phyloP scores from a whole-genome alignment of 1,140 invertebrate genomes.

The Habropoda laboriosa region DNA sequence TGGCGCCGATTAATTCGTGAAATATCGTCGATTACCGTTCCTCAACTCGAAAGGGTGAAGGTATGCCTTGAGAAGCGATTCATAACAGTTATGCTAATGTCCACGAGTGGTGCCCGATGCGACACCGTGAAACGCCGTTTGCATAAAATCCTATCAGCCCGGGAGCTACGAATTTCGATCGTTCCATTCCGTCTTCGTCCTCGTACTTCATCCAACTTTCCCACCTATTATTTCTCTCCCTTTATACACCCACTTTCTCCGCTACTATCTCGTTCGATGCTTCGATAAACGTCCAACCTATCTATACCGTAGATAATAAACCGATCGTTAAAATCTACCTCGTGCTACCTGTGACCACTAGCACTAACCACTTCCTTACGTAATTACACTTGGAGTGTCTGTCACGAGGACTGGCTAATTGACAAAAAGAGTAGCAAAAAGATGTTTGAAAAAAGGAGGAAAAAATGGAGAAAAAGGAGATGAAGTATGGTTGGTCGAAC shows the following conservation, averaged over 20 bases:
- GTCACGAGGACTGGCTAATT: neutral
- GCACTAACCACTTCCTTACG: neutral
- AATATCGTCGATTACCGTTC: constrained; percentile 43
- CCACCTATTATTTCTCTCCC: neutral
- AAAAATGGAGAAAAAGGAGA: no score
- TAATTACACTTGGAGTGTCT: constrained; percentile 6
- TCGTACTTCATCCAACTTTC: constrained; percentile 22
- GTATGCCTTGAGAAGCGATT: constrained; percentile 27
- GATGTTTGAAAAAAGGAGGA: neutral
- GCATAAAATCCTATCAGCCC: constrained; percentile 45
- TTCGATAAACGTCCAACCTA: neutral
- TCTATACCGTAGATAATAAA: neutral
- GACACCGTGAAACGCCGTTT: constrained; percentile 38
- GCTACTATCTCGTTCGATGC: no score
- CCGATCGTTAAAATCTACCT: constrained; percentile 5
- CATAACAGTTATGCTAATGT: constrained; percentile 38
- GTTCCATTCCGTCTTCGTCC: constrained; percentile 40
- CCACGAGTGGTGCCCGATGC: constrained; percentile 25
- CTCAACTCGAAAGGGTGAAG: neutral
- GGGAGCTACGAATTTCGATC: constrained; percentile 47
- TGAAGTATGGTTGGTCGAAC: no score
- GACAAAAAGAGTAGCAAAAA: neutral
- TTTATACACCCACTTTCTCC: constrained; percentile 33
- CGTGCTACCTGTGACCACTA: no score
- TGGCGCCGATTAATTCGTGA: constrained; percentile 53